Base-by-base conservation (phyloP, 2,888 invertebrate genomes). In the Volucella bombylans region DNA sequence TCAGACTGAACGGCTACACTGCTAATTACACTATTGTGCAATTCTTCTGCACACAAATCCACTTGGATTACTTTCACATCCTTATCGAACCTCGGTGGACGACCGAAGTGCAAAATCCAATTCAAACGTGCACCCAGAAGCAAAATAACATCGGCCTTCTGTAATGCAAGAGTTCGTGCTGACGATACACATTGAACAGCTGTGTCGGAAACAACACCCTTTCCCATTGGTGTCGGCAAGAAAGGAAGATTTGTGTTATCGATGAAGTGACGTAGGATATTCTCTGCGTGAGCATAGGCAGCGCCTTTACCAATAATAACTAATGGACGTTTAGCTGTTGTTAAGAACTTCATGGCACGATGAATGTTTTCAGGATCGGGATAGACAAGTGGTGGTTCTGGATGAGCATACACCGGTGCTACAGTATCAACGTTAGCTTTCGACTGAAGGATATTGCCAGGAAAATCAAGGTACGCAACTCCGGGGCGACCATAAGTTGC, bases 81-180 rank as follows among this genome's bases (percentile, higher is more conserved):
- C 0, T 94, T 93, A 15, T 94, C 94, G 91, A 95, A 99, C 50
- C 99, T 93, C 1, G 98, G 99, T 15, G 96, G 92, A 72, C 95
- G 94, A 1, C 99, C 99, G 93, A 99, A 99, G 92, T 99, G 99
- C 83, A 99, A 93, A 92, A 99, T 99, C 99, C 99, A 99, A 92
- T 99, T 99, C 15, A 99, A 93, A 49, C 99, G 93, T 0, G 98
- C 99, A 0, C 99, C 99, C 49, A 98, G 91, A 64, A 98, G 92
- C 3, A 99, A 89, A 2, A 99, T 93, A 0, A 97, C 96, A 91
- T 99, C 99, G 0, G 98, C 96, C 87, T 97, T 94, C 88, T 95
- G 95, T 65, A 99, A 92, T 0, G 98, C 99, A 80, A 94, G 91
- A 0, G 98, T 98, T 72, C 98, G 94, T 1, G 98, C 98, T 8